Evolutionary conservation across 2,113 vertebrate genomes (phyloP), one percentile per base, ranked within the genome.

Genomic region (Chionis minor): DNA sequence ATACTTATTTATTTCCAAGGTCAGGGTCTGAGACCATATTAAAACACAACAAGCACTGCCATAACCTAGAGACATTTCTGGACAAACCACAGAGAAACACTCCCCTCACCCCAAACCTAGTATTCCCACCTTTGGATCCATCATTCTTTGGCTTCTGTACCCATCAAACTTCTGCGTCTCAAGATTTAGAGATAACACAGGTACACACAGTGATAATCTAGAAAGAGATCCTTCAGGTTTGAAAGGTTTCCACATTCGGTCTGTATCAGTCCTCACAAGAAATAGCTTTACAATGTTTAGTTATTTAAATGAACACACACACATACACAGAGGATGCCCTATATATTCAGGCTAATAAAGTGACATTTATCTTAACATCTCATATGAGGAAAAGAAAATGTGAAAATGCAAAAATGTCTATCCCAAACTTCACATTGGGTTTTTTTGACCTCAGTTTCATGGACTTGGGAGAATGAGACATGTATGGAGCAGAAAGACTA

Each of bases 391-490:
- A 61, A 80, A 79, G 30, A 49, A 78, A 73, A 81, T 0, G 14
- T 14, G 44, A 32, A 14, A 40, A 27, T 28, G 47, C 49, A 42
- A n/a, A 72, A 84, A 44, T 1, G 2, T 59, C 35, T 19, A 52
- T 21, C 66, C 40, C 44, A 30, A 72, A 30, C 40, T 18, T 22
- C 27, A 14, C 0, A 1, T n/a, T n/a, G 13, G 3, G 38, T 54
- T 30, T 49, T 83, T 22, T 63, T 91, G 65, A 21, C 52, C 66
- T 91, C 35, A 12, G 3, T 59, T 85, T 42, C 40, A 51, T 23
- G 40, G 28, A 3, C 23, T 9, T 2, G 38, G 47, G 58, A 40
- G 58, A 65, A 20, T 0, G 3, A 56, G 88, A 20, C 7, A 0
- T 3, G 24, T 2, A 15, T 8, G 42, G 27, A 14, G 33, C 61